Evolutionary conservation across 2,113 vertebrate species (phyloP), one percentile per base, ranked within the genome.

Genomic region (Mesitornis unicolor): DNA sequence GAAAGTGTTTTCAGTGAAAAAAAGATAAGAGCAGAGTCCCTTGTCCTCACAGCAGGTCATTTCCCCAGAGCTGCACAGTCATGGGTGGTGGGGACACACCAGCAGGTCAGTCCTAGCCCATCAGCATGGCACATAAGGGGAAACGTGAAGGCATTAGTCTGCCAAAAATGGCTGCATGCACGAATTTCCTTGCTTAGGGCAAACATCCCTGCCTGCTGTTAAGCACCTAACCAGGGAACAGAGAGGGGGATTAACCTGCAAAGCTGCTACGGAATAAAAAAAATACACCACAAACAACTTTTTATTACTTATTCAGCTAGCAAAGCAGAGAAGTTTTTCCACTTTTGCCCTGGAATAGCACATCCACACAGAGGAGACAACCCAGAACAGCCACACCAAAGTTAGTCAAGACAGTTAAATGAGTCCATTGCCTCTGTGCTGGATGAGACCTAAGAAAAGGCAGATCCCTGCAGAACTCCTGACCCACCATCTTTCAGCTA

Each of bases 31-130:
- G 53, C 61, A 73, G 42, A 59, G 56, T 29, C 29, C 14, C 48
- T 47, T 57, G 65, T 43, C 63, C 82, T 73, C 12, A 2, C 13
- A 57, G 50, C 42, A 93, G 51, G 48, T 47, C 19, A 0, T 57
- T 85, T 48, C 42, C 20, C 11, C 13, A 43, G n/a, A 29, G 54
- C 75, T 24, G 10, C 0, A 0, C 25, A 50, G 54, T 10, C 1
- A 1, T 3, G 54, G 45, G 59, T 25, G 50, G 73, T 47, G 15
- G 47, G 60, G 50, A 31, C 61, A 69, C 21, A 22, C 3, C 25
- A 56, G 43, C 64, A 88, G 17, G 35, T 87, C 16, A 35, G 31
- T 43, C 63, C 48, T 54, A 68, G 33, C 51, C 60, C 76, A 31
- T 17, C 71, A 65, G 45, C 45, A 75, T 2, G 3, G 53, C 42